Percentiles rank a stretch among this genome's conserved stretches.
Evolutionary conservation across 1,140 invertebrate species (phyloP).

Genomic region (Orchestia grillus): DNA sequence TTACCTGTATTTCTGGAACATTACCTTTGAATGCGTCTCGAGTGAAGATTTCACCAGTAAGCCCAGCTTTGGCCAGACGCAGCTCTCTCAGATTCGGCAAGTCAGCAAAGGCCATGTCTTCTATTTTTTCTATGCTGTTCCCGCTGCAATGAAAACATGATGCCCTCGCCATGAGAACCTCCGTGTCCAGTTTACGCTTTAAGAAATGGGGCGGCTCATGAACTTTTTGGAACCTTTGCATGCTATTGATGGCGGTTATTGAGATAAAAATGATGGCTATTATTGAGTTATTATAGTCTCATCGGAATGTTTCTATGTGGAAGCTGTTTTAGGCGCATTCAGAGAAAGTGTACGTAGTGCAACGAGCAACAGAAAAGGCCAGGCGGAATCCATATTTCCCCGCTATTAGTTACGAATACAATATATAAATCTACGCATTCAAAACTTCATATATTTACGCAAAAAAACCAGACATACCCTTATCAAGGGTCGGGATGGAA

Average conservation of each 20-base stretch:
- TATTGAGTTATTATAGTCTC: neutral
- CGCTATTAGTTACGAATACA: neutral
- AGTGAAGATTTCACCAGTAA: constrained; percentile 8
- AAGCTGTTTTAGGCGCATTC: neutral
- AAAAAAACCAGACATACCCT: neutral
- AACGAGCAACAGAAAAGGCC: neutral
- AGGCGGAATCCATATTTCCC: neutral
- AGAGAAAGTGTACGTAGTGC: neutral
- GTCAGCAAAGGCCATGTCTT: constrained; percentile 44
- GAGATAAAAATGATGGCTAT: neutral
- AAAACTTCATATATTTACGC: neutral
- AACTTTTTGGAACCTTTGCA: neutral
- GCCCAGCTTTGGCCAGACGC: neutral
- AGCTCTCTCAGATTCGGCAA: neutral
- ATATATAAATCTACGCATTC: neutral
- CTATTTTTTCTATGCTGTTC: neutral
- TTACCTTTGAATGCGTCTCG: constrained; percentile 33
- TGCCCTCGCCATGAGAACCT: neutral
- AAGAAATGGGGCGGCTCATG: neutral
- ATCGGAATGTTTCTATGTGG: neutral
- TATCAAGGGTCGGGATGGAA: neutral
- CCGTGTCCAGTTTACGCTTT: neutral
- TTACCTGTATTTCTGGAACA: neutral
- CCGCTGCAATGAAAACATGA: neutral
- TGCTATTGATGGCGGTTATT: no score